Evolutionary conservation across 2,797 vertebrate species (phyloP).

Genomic region (Semotilus atromaculatus): DNA sequence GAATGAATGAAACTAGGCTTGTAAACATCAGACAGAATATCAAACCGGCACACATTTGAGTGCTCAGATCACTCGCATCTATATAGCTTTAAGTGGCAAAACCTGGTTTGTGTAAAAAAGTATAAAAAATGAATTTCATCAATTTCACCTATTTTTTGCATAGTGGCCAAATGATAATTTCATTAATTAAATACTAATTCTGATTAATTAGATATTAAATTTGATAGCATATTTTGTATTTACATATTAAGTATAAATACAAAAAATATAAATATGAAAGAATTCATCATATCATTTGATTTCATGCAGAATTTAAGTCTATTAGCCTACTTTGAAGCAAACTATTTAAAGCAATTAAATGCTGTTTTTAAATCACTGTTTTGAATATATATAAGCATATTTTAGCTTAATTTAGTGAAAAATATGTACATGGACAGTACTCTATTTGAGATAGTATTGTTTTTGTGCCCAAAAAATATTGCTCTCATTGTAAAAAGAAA

Average conservation of each 20-base stretch:
- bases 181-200: too few relatives aligned
- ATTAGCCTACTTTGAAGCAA: neutral
- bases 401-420: neutral
- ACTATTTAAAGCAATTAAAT: neutral
- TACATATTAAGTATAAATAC: neutral
- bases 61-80: conserved; percentile 1
- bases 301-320: neutral
- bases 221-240: too few relatives aligned
- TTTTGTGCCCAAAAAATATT: neutral
- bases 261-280: neutral
- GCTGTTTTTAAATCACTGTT: neutral
- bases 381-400: neutral
- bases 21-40: conserved; percentile 26
- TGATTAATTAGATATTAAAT: too few relatives aligned
- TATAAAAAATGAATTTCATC: neutral
- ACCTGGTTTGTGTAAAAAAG: neutral
- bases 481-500: neutral
- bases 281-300: neutral
- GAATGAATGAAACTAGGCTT: conserved; percentile 27
- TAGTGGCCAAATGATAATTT: neutral
- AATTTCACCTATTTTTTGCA: neutral
- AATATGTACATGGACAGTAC: neutral
- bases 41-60: neutral
- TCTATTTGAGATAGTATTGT: neutral
- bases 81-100: neutral